These are phyloP conservation scores for Eclectus roratus DNA, from an alignment of 2,113 vertebrate species.

Conservation along the genomic window DNA sequence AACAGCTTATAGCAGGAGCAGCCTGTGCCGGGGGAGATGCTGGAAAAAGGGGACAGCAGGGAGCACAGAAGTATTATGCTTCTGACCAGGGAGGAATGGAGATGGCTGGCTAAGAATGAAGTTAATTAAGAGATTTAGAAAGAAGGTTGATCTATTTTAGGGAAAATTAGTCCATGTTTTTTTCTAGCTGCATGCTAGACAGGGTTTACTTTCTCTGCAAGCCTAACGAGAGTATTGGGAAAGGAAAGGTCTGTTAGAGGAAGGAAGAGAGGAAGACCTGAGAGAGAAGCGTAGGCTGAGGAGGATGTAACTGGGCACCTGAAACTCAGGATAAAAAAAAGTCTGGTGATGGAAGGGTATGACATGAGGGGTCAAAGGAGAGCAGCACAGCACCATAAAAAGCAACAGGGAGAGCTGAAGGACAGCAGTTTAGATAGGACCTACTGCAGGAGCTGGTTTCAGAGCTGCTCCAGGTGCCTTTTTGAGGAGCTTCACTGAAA, in stretches of 20 bases:
- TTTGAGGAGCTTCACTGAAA: not conserved
- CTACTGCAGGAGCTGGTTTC: not conserved
- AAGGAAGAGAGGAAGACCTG: not conserved
- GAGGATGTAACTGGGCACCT: not conserved
- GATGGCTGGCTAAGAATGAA: not conserved
- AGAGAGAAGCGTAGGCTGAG: not conserved
- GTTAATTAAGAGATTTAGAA: not conserved
- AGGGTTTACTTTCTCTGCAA: not conserved
- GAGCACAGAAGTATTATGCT: not conserved
- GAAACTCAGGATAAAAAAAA: not conserved
- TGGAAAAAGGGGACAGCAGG: not conserved
- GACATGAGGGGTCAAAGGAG: not conserved
- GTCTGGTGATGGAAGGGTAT: not conserved
- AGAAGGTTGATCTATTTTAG: not conserved
- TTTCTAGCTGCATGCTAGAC: not conserved
- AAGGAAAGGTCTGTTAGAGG: not conserved
- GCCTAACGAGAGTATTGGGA: not conserved
- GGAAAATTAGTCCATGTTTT: not conserved
- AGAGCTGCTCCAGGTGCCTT: not conserved
- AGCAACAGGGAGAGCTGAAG: not conserved
- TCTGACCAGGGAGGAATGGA: not conserved
- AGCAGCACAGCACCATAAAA: not conserved
- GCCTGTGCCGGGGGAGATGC: not conserved
- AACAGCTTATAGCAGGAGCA: not conserved
- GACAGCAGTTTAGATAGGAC: not conserved